Evolutionary conservation across 2,113 vertebrate genomes (phyloP), one percentile per base, ranked within the genome.

Genomic region (Gila orcuttii): DNA sequence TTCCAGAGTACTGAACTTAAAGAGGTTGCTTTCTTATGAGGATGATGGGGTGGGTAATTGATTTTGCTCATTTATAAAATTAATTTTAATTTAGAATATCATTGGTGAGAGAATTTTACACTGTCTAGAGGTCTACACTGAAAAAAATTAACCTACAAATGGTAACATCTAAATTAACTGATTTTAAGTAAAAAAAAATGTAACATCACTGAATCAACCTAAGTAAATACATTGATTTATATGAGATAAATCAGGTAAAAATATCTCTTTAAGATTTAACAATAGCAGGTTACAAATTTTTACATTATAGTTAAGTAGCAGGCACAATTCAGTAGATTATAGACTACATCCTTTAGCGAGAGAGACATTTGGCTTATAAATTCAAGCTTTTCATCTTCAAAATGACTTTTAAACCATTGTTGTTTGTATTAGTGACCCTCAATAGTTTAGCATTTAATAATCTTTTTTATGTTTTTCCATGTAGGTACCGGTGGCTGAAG

Each of bases 401-500:
- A 68, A 69, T 19, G 15, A 69, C 23, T 7, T 73, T 73, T 45
- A 42, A 47, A 13, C 23, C 42, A 47, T n/a, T 6, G 11, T 74
- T 25, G n/a, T 74, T 74, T 47, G 23, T 28, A 25, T 47, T 17
- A 25, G 23, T 74, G 64, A 57, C 6, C 6, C 25, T 31, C 25
- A 33, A 17, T 31, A 68, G 28, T 17, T 33, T 68, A 68, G 2
- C 4, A 17, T 23, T 47, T 47, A 45, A 7, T 39, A 0, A 23
- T 39, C 8, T 11, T 36, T 75, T 88, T 55, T 25, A 19, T 85
- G 9, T 6, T 45, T 85, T 45, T 28, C 25, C 28, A 57, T 87
- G 88, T 90, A 99, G 98, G 93, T 96, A 90, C 96, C 96, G 93
- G 94, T 93, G 75, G 96, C 97, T 86, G 98, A 99, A 91, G 94